phyloP scores from a whole-genome alignment of 2,888 invertebrate species.

The Shargacucullia verbasci region DNA sequence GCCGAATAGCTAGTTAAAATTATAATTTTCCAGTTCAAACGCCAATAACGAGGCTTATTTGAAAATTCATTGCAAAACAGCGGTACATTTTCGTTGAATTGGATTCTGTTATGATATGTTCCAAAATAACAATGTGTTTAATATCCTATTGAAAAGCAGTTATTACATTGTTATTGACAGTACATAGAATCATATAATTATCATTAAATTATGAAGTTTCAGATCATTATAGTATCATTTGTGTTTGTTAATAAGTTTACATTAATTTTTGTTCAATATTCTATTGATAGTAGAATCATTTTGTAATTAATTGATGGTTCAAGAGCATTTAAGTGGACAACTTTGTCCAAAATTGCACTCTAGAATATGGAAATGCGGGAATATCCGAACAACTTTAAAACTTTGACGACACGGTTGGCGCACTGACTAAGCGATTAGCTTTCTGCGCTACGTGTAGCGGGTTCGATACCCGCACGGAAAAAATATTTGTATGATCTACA shows the following conservation, averaged over 20 bases:
- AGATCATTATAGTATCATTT: constrained; percentile 4
- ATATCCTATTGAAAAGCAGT: constrained; percentile 31
- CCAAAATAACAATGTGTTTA: constrained; percentile 48
- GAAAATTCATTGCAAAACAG: constrained; percentile 58
- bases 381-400: too few species aligned
- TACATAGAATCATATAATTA: constrained; percentile 10
- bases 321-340: too few species aligned
- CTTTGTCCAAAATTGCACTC: too few species aligned
- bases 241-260: constrained; percentile 4
- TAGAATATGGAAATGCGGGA: too few species aligned
- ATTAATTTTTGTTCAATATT: constrained; percentile 1
- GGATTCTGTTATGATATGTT: constrained; percentile 52
- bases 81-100: constrained; percentile 52
- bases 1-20: constrained; percentile 50
- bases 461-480: too few species aligned
- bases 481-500: too few species aligned
- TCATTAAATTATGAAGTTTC: constrained; percentile 12
- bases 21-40: constrained; percentile 54
- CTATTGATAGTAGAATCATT: too few species aligned
- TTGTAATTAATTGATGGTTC: too few species aligned
- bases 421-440: too few species aligned
- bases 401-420: too few species aligned
- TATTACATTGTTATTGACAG: constrained; percentile 5
- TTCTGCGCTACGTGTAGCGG: too few species aligned
- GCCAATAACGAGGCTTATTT: constrained; percentile 52